Base-by-base conservation (phyloP, 2,797 vertebrate species). In the Pseudomugil gertrudae region DNA sequence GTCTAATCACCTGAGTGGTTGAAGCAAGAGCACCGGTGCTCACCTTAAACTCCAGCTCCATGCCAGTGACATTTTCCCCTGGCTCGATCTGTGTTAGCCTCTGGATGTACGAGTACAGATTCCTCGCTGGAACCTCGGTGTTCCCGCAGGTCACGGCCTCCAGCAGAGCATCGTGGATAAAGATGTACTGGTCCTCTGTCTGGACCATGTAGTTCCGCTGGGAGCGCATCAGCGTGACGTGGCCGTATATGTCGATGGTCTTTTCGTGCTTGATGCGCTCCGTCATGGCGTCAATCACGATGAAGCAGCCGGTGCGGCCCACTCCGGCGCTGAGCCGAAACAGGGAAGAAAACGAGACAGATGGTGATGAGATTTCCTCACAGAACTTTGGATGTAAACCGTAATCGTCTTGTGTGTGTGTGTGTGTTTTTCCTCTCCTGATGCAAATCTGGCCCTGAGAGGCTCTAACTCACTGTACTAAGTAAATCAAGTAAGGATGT, bases 201-300 rank as follows among this genome's bases (percentile, higher is more conserved):
- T 99, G 97, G 85, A 99, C 98, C 98, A 99, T 99, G 92, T 99
- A 99, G 94, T 99, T 99, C 90, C 98, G 95, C 93, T 99, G 96
- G 21, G 98, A 96, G 91, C 98, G 95, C 97, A 99, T 98, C 90
- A 99, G 93, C 36, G 97, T 99, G 90, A 98, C 98, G 57, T 99
- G 98, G 80, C 98, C 97, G 83, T 99, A 99, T 92, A 98, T 95
- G 93, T 99, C 98, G 75, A 98, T 89, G 88, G 96, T 94, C 93
- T 98, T 99, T 94, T 99, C 98, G 66, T 99, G 96, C 87, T 98
- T 98, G 94, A 99, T 96, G 72, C 98, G 95, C 91, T 99, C 98
- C 79, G 96, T 90, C 98, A 99, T 99, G 91, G 95, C 97, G 82
- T 99, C 98, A 88, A 99, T 99, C 84, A 99, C 97, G 66, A 99